Percentiles rank a stretch among this genome's conserved stretches.
These are phyloP conservation scores for Pitangus sulphuratus DNA, from an alignment of 2,797 vertebrate species.

Conservation along the genomic window DNA sequence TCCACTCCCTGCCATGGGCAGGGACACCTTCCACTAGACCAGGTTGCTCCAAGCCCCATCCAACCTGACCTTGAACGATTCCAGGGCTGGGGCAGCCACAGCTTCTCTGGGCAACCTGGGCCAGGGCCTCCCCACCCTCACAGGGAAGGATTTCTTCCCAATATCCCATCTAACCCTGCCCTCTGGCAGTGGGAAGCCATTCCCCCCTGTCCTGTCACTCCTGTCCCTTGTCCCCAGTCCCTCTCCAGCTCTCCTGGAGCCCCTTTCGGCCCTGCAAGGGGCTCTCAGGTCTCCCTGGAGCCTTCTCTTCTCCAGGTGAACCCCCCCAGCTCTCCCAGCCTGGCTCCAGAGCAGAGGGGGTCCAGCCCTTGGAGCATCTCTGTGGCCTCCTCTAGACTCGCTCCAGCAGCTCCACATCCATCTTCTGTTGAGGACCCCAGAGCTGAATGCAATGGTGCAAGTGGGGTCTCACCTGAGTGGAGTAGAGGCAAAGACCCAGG, in stretches of 20 bases:
- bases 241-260: background rate
- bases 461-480: background rate
- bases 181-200: background rate
- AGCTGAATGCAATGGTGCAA: background rate
- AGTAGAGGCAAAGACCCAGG: background rate
- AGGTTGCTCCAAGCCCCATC: background rate
- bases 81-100: background rate
- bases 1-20: background rate
- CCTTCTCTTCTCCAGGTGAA: background rate
- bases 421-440: background rate
- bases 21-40: fast-evolving
- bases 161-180: background rate
- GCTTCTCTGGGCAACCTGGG: background rate
- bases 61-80: background rate
- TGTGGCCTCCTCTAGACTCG: fast-evolving
- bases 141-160: background rate
- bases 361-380: fast-evolving
- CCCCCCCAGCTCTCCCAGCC: background rate
- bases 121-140: fast-evolving
- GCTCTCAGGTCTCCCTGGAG: background rate
- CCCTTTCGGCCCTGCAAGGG: background rate
- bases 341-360: background rate
- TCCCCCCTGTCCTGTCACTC: background rate
- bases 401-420: background rate
- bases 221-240: background rate